phyloP scores from a whole-genome alignment of 64 coral and sea anemone genomes.

The Montipora efflorescens region DNA sequence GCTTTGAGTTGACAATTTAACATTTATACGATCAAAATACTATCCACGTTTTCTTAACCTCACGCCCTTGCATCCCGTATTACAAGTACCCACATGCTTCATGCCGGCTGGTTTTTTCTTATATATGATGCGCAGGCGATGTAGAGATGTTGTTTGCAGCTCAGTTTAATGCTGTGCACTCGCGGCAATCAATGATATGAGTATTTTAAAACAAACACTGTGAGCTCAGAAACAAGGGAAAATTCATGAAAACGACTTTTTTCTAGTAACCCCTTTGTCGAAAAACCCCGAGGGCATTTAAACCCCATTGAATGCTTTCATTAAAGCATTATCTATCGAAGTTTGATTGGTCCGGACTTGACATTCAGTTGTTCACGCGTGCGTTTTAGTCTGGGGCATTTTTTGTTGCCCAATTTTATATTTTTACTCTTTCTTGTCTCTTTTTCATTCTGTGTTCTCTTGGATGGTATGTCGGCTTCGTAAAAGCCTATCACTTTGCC shows the following conservation, averaged over 20 bases:
- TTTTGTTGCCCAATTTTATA: not conserved
- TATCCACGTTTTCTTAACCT: conserved; percentile 12
- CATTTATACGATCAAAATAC: conserved; percentile 47
- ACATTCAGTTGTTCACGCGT: not conserved
- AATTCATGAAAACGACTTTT: not conserved
- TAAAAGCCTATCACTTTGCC: not conserved
- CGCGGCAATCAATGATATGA: too few species aligned
- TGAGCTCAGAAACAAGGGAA: not conserved
- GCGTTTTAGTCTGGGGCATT: not conserved
- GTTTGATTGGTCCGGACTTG: not conserved
- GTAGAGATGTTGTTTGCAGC: not conserved
- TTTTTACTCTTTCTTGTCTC: not conserved
- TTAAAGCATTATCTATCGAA: not conserved
- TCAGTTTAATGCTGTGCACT: not conserved
- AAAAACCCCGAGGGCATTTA: not conserved
- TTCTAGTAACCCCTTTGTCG: not conserved
- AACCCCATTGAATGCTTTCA: not conserved
- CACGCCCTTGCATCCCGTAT: not conserved
- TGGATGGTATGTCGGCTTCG: not conserved
- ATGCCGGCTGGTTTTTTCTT: not conserved
- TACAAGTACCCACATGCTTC: not conserved
- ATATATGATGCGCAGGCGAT: not conserved
- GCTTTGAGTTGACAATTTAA: conserved; percentile 11
- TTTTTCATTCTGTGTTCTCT: not conserved
- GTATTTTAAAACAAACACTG: too few species aligned